A percentile compares a stretch with the other conserved stretches of the same genome.
These are phyloP conservation scores for Gambusia holbrooki DNA, from an alignment of 2,113 vertebrate genomes.

Conservation along the genomic window DNA sequence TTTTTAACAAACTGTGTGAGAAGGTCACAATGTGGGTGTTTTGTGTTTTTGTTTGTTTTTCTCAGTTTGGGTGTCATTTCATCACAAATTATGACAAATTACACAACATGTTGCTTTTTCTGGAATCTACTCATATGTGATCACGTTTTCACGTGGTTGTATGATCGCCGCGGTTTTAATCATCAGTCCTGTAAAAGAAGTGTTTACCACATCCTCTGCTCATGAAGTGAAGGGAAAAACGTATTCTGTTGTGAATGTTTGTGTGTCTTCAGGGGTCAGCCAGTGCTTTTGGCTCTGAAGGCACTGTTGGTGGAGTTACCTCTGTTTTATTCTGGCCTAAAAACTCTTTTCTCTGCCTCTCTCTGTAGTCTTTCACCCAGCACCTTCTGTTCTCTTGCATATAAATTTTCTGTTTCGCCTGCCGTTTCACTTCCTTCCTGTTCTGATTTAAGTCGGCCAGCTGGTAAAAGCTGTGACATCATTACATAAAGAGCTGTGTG, in stretches of 20 bases:
- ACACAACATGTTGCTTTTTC: too few species aligned
- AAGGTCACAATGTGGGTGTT: too few species aligned
- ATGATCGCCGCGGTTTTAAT: not conserved
- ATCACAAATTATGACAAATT: too few species aligned
- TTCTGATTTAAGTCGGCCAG: not conserved
- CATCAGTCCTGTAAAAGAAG: not conserved
- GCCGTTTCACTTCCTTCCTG: slow-evolving; percentile 44
- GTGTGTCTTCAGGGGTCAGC: slow-evolving; percentile 27
- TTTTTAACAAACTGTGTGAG: too few species aligned
- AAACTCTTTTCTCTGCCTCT: slow-evolving; percentile 30
- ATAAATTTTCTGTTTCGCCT: slow-evolving; percentile 33
- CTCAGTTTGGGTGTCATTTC: too few species aligned
- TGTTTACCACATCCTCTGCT: not conserved
- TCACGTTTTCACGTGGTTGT: not conserved
- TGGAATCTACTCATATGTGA: not conserved
- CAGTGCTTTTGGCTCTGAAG: slow-evolving; percentile 44
- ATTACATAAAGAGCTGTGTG: slow-evolving; percentile 30
- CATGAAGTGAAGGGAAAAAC: not conserved
- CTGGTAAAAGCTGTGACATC: not conserved
- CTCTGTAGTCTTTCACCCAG: slow-evolving; percentile 19
- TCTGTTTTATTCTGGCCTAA: slow-evolving; percentile 55
- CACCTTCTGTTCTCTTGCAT: slow-evolving; percentile 41
- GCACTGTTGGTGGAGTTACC: slow-evolving; percentile 42
- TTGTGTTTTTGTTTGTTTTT: too few species aligned
- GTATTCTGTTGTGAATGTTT: slow-evolving; percentile 2